These are phyloP conservation scores for Tipula unca DNA, from an alignment of 2,888 invertebrate genomes.

Conservation along the genomic window DNA sequence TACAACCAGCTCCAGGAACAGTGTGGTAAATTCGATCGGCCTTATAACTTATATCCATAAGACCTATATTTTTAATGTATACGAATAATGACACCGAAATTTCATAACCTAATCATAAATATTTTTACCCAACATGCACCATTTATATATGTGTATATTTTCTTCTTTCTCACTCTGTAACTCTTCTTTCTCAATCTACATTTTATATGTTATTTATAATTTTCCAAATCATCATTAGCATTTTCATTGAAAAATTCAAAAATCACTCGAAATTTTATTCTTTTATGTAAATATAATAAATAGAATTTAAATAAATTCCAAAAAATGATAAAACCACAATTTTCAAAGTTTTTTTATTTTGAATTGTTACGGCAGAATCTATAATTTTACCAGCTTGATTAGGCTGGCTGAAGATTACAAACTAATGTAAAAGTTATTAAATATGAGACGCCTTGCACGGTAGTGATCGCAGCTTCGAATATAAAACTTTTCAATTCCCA, in stretches of 20 bases:
- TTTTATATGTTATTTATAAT: background rate
- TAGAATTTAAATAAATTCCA: background rate
- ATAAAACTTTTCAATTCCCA: too few species aligned
- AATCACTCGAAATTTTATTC: background rate
- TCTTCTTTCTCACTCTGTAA: background rate
- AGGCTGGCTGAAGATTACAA: too few species aligned
- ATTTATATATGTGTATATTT: background rate
- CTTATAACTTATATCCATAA: background rate
- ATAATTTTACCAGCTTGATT: too few species aligned
- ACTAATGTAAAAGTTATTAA: too few species aligned
- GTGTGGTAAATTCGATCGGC: background rate
- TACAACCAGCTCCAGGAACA: constrained; percentile 20
- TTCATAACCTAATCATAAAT: background rate
- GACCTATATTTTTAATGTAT: background rate
- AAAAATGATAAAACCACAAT: background rate
- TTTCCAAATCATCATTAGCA: background rate
- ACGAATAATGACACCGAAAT: background rate
- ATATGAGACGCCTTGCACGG: too few species aligned
- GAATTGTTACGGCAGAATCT: too few species aligned
- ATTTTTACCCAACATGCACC: background rate
- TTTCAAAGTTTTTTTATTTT: too few species aligned
- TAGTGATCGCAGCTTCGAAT: too few species aligned
- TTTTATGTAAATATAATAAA: background rate
- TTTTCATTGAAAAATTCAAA: background rate
- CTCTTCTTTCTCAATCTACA: background rate